Base-by-base conservation (phyloP, 1,140 invertebrate species). In the Drosophila nigrodunni region DNA sequence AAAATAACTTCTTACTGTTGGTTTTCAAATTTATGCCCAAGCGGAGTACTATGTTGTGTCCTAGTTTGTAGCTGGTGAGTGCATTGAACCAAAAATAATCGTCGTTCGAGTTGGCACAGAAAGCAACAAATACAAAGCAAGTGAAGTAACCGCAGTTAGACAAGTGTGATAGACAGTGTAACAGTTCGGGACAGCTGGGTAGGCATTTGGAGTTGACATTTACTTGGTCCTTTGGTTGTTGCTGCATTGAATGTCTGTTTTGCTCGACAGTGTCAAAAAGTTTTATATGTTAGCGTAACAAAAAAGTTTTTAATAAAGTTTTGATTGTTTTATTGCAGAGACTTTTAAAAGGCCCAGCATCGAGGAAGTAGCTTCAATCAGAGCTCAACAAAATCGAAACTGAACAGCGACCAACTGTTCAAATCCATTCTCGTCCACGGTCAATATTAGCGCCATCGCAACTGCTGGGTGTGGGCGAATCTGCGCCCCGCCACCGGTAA, bases 381-480 rank as follows among this genome's bases (percentile, higher is more conserved):
- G n/a, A 55, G 41, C 46, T 13, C n/a, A 10, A 41, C 10, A 13
- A 5, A 46, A 41, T 7, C 57, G 49, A 44, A 55, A 61, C 64
- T 50, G 70, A 80, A 75, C 71, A 77, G 76, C 55, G 62, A 39
- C 49, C 74, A 21, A 87, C 87, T 89, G 90, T 77, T 91, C 85
- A 68, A 78, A 70, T 74, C 65, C 71, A 73, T 91, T 72, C 49
- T 74, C 65, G 77, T 73, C 76, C 80, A 71, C 78, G 82, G 86
- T 91, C 92, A 92, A 92, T 92, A 92, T 92, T 91, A 92, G 92
- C 81, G 89, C 92, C 80, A 92, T 92, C 74, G 89, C 92, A 80
- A 92, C 91, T 79, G 92, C 88, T 86, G 92, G 91, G 92, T 92
- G 92, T 92, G 92, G 92, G 92, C 92, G 92, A 92, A 92, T 92